These are phyloP conservation scores for Campaea margaritaria DNA, from an alignment of 2,888 invertebrate genomes.

Conservation along the genomic window DNA sequence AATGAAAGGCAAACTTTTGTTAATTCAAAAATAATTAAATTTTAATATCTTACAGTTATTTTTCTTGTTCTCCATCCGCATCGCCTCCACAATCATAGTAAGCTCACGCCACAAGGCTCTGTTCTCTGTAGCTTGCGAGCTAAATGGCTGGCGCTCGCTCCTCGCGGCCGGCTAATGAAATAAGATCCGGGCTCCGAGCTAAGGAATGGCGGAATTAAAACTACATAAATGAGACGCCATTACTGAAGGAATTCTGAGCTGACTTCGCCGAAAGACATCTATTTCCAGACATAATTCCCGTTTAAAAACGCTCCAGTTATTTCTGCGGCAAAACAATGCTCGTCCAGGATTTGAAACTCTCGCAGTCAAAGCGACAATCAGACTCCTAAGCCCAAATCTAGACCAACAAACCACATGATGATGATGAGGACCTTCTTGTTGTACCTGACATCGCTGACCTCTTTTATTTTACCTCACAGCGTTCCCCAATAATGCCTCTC, in stretches of 20 bases:
- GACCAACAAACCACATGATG: slow-evolving; percentile 81
- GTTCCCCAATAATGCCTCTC: too few relatives aligned
- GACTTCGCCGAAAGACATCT: slow-evolving; percentile 36
- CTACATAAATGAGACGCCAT: slow-evolving; percentile 80
- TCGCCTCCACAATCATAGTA: slow-evolving; percentile 30
- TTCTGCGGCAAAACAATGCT: slow-evolving; percentile 59
- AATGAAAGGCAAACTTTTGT: too few relatives aligned
- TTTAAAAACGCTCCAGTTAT: slow-evolving; percentile 26
- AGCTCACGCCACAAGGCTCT: slow-evolving; percentile 39
- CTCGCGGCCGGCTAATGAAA: slow-evolving; percentile 82
- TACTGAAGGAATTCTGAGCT: slow-evolving; percentile 62
- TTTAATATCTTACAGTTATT: too few relatives aligned
- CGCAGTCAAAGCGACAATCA: slow-evolving; percentile 86
- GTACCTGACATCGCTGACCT: too few relatives aligned
- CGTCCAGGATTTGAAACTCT: slow-evolving; percentile 86
- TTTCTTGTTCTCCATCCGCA: slow-evolving; percentile 8
- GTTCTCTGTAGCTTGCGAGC: slow-evolving; percentile 66
- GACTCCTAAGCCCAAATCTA: slow-evolving; percentile 78
- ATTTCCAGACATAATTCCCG: slow-evolving; percentile 33
- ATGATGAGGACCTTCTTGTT: too few relatives aligned
- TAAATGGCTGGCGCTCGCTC: slow-evolving; percentile 73
- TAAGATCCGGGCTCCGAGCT: slow-evolving; percentile 79
- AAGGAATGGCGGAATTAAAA: slow-evolving; percentile 85
- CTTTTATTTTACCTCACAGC: too few relatives aligned
- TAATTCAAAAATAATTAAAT: too few relatives aligned